These are phyloP conservation scores for Spilarctia lutea DNA, from an alignment of 2,888 invertebrate species.

Conservation along the genomic window DNA sequence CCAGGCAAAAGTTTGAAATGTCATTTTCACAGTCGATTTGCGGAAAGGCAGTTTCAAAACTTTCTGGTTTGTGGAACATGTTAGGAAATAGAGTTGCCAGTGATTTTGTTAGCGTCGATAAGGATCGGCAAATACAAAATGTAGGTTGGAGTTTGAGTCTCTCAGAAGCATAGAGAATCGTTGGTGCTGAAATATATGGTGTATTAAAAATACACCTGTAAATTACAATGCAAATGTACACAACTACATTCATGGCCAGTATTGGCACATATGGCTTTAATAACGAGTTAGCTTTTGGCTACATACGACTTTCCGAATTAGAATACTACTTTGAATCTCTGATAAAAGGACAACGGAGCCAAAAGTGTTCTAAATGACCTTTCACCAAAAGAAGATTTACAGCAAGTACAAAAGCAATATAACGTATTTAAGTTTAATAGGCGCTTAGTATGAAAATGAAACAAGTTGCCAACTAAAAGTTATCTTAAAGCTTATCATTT, in stretches of 20 bases:
- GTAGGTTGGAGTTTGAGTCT: no score
- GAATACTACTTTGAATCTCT: neutral
- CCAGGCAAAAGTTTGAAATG: conserved; percentile 23
- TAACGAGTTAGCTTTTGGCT: neutral
- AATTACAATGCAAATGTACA: neutral
- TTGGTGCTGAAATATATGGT: neutral
- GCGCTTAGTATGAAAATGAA: conserved; percentile 6
- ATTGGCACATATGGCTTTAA: neutral
- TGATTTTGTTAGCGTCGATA: neutral
- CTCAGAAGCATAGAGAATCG: neutral
- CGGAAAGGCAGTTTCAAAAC: conserved; percentile 28
- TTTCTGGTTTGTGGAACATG: conserved; percentile 28
- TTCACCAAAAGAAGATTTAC: neutral
- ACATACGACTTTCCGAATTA: neutral
- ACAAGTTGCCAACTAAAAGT: conserved; percentile 41
- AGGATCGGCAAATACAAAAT: no score
- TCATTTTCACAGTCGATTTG: conserved; percentile 28
- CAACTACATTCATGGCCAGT: neutral
- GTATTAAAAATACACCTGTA: neutral
- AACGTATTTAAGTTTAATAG: conserved; percentile 4
- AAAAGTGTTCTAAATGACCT: neutral
- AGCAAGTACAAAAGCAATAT: conserved; percentile 3
- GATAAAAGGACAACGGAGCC: neutral
- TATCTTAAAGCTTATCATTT: conserved; percentile 45
- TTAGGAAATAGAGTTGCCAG: conserved; percentile 26